Evolutionary conservation across 2,888 invertebrate genomes (phyloP).

Genomic region (Brachyptera putata): DNA sequence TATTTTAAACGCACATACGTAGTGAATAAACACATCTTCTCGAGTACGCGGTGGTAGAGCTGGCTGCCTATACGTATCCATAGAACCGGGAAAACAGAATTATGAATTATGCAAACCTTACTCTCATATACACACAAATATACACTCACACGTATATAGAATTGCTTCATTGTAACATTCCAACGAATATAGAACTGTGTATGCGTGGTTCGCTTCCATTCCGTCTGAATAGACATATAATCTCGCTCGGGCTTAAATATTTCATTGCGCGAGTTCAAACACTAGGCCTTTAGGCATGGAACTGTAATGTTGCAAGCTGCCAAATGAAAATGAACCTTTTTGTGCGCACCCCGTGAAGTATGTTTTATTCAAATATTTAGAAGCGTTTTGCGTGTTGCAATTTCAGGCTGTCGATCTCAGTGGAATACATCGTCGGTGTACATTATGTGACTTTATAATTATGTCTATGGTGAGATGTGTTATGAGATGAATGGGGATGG

Average conservation of each 20-base stretch:
- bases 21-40: too few species aligned
- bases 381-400: background rate
- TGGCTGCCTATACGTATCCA: too few species aligned
- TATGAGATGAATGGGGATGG: too few species aligned
- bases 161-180: background rate
- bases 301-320: too few species aligned
- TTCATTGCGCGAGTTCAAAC: slow-evolving; percentile 14
- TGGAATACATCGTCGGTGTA: too few species aligned
- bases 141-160: background rate
- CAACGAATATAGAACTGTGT: too few species aligned
- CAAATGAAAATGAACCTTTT: slow-evolving; percentile 8
- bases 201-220: background rate
- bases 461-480: too few species aligned
- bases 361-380: background rate
- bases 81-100: slow-evolving; percentile 8
- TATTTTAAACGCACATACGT: too few species aligned
- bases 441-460: too few species aligned
- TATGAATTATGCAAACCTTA: slow-evolving; percentile 30
- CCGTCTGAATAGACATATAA: slow-evolving; percentile 16
- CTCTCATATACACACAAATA: background rate
- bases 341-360: background rate
- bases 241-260: slow-evolving; percentile 24
- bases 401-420: background rate
- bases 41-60: too few species aligned
- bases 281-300: too few species aligned